Conservation (phyloP, 2,113 vertebrate species). For the Bubalus kerabau region DNA sequence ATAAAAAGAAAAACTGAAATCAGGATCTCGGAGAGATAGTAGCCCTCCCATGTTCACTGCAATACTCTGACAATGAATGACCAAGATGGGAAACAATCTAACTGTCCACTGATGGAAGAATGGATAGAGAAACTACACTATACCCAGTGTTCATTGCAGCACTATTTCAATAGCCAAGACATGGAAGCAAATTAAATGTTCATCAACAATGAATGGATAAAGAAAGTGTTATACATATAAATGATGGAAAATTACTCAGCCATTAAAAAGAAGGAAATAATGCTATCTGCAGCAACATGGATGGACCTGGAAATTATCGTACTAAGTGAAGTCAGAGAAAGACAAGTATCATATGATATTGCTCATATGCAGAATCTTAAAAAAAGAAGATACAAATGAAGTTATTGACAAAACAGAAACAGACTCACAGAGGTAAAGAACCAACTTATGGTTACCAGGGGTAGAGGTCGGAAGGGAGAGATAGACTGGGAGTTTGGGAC, state of each 20-base stretch:
- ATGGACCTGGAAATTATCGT: neutral
- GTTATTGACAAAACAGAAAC: neutral
- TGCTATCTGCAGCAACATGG: neutral
- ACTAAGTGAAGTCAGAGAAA: neutral
- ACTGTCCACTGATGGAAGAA: neutral
- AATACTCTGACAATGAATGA: neutral
- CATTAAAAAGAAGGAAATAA: neutral
- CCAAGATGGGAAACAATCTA: neutral
- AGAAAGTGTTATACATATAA: neutral
- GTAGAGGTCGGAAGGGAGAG: neutral
- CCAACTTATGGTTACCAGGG: neutral
- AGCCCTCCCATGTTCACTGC: neutral
- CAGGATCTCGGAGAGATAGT: neutral
- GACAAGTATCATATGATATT: neutral
- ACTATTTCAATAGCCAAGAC: neutral
- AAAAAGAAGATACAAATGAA: neutral
- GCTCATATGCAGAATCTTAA: neutral
- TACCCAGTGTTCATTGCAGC: neutral
- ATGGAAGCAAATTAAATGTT: neutral
- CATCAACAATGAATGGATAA: neutral
- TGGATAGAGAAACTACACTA: neutral
- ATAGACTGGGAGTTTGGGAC: neutral
- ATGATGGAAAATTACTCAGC: neutral
- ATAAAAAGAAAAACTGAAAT: neutral
- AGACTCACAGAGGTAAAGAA: neutral